Conservation (phyloP, 1,140 invertebrate genomes). For the Planococcus citri region DNA sequence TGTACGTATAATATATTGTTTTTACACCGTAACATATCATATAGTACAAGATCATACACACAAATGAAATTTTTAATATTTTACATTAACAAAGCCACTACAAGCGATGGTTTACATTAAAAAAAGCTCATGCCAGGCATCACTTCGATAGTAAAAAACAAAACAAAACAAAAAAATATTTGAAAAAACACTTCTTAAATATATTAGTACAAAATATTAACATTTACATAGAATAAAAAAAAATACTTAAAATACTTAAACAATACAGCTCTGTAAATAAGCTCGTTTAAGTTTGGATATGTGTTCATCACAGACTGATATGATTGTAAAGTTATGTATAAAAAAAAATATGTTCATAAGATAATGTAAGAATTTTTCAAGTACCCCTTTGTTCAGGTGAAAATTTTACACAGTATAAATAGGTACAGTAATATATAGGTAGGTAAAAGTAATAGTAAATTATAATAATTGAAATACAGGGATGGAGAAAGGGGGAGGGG, state of each 20-base stretch:
- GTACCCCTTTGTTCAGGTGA: not conserved
- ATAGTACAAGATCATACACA: too few relatives aligned
- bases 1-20: not conserved
- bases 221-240: not conserved
- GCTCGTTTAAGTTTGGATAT: slow-evolving; percentile 18
- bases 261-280: slow-evolving; percentile 12
- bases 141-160: too few relatives aligned
- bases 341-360: not conserved
- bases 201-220: slow-evolving; percentile 12
- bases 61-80: too few relatives aligned
- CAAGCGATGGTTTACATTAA: too few relatives aligned
- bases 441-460: too few relatives aligned
- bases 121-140: too few relatives aligned
- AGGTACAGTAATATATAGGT: not conserved
- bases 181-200: too few relatives aligned
- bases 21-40: not conserved
- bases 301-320: slow-evolving; percentile 19
- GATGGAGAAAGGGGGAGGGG: too few relatives aligned
- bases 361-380: not conserved
- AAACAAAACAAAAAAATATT: too few relatives aligned
- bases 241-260: not conserved
- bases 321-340: slow-evolving; percentile 14
- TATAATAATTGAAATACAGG: too few relatives aligned
- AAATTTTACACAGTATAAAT: not conserved
- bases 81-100: too few relatives aligned